Base-by-base conservation (phyloP, 1,140 invertebrate genomes). In the Ostrea edulis region DNA sequence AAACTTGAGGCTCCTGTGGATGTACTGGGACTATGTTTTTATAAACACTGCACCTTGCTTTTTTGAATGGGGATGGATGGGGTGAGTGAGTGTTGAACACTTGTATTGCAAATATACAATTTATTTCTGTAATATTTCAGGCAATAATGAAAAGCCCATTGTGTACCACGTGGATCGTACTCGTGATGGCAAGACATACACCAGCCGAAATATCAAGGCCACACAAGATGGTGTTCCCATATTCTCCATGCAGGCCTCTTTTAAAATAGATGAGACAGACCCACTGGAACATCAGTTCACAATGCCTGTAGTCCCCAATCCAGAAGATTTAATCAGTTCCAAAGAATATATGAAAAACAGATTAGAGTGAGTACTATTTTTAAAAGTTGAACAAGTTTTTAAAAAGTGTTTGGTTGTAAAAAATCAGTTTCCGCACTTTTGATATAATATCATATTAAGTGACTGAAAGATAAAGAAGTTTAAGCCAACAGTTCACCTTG, bases 161-260 rank as follows among this genome's bases (percentile, higher is more conserved):
- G 83, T 95, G 29, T 95, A 94, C 86, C 91, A 93, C 85, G 94
- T 95, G 52, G 94, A 95, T 62, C 88, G 92, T 20, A 93, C 94
- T 9, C 87, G 95, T 52, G 95, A 95, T 91, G 94, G 95, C 14
- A 84, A 89, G 22, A 94, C 93, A 22, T 95, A 95, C 88, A 91
- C 91, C 55, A 93, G 92, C 87, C 91, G 95, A 11, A 87, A 90
- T 52, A 92, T 95, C 25, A 95, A 95, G 82, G 95, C 94, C 12
- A 91, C 93, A 35, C 95, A 95, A 85, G 91, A 93, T 62, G 94
- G 94, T 29, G 81, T 91, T 8, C 88, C 93, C 25, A 94, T 95
- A 17, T 93, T 94, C 87, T 93, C 93, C 14, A 93, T 94, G 91
- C 94, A 94, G 87, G 91, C 94, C 25, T 95, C 94, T 17, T 95